Conservation (phyloP, 30 jellyfish, hydroid and myxozoan genomes). For the Rhopilema esculentum region DNA sequence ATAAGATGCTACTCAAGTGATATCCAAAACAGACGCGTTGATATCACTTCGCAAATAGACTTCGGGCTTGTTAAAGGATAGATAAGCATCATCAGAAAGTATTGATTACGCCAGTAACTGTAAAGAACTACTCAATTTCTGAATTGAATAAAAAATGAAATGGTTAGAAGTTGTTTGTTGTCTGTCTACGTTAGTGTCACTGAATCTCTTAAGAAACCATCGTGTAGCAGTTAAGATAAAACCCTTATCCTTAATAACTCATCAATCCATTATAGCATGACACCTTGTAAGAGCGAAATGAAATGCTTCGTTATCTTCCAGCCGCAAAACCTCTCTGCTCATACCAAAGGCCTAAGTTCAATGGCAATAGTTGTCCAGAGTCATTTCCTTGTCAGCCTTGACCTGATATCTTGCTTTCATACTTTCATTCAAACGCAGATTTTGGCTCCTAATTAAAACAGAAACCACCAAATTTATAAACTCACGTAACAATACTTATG, state of each 20-base stretch:
- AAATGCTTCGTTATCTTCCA: neutral
- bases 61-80: no score
- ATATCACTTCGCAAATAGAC: no score
- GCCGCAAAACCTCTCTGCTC: neutral
- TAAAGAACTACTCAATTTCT: no score
- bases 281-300: neutral
- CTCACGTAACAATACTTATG: slow-evolving; percentile 11
- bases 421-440: slow-evolving; percentile 21
- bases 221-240: no score
- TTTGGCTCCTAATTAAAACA: slow-evolving; percentile 27
- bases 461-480: slow-evolving; percentile 26
- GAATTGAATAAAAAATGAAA: no score
- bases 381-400: slow-evolving; percentile 7
- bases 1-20: no score
- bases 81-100: no score
- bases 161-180: no score
- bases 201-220: no score
- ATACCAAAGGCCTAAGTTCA: neutral
- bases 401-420: neutral
- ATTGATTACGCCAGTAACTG: no score
- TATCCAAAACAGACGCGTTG: no score
- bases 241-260: neutral
- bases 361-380: neutral
- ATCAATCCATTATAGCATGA: neutral
- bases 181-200: no score